These are phyloP conservation scores for Cossypha caffra DNA, from an alignment of 2,797 vertebrate genomes.

Conservation along the genomic window DNA sequence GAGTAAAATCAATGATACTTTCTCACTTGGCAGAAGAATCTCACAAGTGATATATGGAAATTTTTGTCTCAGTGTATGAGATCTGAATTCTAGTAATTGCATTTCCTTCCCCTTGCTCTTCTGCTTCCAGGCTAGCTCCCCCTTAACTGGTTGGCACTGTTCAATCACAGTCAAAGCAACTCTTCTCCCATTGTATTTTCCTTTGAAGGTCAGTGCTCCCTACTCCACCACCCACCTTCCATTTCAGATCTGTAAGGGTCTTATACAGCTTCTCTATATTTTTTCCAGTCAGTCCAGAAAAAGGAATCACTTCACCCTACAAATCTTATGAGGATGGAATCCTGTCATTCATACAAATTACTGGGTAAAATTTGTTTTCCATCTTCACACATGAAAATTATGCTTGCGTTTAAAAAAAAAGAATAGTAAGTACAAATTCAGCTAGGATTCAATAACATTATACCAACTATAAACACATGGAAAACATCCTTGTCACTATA, in stretches of 20 bases:
- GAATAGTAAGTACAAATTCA: neutral
- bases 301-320: neutral
- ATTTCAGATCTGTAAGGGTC: neutral
- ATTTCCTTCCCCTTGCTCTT: neutral
- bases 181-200: neutral
- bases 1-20: slow-evolving; percentile 26
- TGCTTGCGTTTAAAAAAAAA: neutral
- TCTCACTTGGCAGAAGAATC: neutral
- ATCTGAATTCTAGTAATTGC: neutral
- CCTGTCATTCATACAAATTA: neutral
- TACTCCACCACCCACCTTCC: neutral
- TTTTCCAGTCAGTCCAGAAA: neutral
- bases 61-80: neutral
- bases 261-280: neutral
- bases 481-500: neutral
- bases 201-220: neutral
- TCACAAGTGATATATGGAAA: neutral
- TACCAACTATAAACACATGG: neutral
- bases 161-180: neutral
- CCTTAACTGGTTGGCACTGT: neutral
- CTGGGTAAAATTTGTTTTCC: neutral
- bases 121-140: neutral
- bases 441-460: neutral
- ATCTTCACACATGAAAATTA: neutral
- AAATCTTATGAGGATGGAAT: neutral